Conservation (phyloP, 2,888 invertebrate genomes). For the Dascillus cervinus region DNA sequence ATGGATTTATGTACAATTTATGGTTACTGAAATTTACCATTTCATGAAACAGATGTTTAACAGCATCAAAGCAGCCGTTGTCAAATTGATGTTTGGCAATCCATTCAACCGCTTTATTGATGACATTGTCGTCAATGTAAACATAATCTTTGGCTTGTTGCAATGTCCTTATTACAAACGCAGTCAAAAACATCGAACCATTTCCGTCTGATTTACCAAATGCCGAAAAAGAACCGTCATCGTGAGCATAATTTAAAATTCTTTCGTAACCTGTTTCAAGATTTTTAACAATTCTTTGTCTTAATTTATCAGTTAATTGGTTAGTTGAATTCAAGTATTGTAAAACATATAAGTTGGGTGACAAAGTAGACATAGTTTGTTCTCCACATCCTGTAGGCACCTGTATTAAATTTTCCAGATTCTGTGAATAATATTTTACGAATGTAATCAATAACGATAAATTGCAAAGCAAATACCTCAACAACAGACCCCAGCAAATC, state of each 20-base stretch:
- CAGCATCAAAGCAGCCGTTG: constrained; percentile 65
- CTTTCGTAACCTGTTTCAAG: constrained; percentile 67
- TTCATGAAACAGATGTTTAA: constrained; percentile 60
- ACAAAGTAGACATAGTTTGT: constrained; percentile 71
- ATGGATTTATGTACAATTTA: too few species aligned
- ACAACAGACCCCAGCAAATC: too few species aligned
- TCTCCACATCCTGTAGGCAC: constrained; percentile 75
- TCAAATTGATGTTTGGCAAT: constrained; percentile 59
- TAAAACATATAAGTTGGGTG: constrained; percentile 64
- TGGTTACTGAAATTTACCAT: too few species aligned
- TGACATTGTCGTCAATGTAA: constrained; percentile 46
- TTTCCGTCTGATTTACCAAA: constrained; percentile 59
- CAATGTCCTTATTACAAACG: constrained; percentile 67
- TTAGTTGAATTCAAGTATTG: constrained; percentile 51
- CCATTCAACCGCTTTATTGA: constrained; percentile 51
- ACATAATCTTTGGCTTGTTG: constrained; percentile 50
- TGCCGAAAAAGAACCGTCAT: constrained; percentile 74
- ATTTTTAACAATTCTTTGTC: constrained; percentile 46
- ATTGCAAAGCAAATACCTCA: too few species aligned
- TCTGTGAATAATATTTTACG: constrained; percentile 44
- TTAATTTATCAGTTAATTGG: constrained; percentile 48
- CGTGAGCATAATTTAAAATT: constrained; percentile 66
- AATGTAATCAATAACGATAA: constrained; percentile 3
- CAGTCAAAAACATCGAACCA: constrained; percentile 72
- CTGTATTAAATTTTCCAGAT: constrained; percentile 57